These are phyloP conservation scores for Tarsius wallacei DNA, from an alignment of 2,797 vertebrate species.

Conservation along the genomic window DNA sequence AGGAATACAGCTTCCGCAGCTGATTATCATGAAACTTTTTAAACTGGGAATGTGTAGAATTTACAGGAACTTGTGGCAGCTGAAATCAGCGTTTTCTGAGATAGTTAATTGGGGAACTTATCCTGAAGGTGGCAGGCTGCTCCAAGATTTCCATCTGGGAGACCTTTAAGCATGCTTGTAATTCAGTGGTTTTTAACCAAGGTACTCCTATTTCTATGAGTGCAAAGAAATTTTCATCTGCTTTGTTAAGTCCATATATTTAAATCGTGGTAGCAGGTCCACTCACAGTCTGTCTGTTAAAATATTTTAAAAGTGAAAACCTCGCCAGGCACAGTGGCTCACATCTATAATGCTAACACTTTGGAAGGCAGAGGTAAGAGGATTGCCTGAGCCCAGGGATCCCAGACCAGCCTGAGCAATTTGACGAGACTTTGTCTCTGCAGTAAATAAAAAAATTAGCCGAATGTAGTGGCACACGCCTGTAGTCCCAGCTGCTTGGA, in stretches of 20 bases:
- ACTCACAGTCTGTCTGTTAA: conserved; percentile 35
- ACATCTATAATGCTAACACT: no score
- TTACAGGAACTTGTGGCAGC: neutral
- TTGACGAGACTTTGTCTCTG: no score
- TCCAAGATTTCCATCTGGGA: neutral
- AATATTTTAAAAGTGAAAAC: conserved; percentile 63
- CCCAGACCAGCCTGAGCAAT: no score
- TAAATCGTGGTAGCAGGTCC: neutral
- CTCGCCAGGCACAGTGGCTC: neutral
- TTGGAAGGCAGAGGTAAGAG: no score
- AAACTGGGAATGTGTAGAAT: neutral
- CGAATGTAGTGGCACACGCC: no score
- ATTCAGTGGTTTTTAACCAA: neutral
- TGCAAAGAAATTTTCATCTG: conserved; percentile 35
- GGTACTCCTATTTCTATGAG: neutral
- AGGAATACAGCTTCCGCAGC: neutral
- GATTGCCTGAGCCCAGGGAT: no score
- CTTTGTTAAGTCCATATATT: neutral
- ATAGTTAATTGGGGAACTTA: conserved; percentile 12
- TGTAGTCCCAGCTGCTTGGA: no score
- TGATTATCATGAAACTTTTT: neutral
- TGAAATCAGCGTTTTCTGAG: neutral
- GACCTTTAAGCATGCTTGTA: neutral
- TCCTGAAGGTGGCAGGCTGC: conserved; percentile 69
- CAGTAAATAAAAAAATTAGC: no score